Evolutionary conservation across 1,140 invertebrate species (phyloP).

Genomic region (Zaprionus gabonicus): DNA sequence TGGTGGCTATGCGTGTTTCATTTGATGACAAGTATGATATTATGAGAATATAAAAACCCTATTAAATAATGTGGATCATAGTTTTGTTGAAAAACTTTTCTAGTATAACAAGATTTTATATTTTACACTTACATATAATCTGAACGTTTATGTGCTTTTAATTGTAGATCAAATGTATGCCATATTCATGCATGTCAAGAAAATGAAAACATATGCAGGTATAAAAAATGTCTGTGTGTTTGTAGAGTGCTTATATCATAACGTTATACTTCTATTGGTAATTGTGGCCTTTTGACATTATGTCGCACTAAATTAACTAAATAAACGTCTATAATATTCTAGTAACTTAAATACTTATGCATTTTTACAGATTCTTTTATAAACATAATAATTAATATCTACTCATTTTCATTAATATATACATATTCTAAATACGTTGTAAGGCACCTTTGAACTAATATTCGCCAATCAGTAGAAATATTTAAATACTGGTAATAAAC

Average conservation of each 20-base stretch:
- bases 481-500: constrained; percentile 54
- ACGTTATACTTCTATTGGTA: constrained; percentile 7
- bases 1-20: constrained; percentile 7
- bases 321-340: constrained; percentile 16
- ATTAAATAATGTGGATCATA: background rate
- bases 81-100: background rate
- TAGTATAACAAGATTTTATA: background rate
- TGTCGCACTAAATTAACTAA: constrained; percentile 9
- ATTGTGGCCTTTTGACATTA: constrained; percentile 5
- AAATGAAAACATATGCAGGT: background rate
- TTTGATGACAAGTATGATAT: constrained; percentile 7
- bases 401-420: constrained; percentile 39
- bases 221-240: background rate
- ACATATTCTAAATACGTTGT: constrained; percentile 71
- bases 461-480: constrained; percentile 49
- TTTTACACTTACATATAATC: constrained; percentile 15
- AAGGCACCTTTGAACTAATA: constrained; percentile 76
- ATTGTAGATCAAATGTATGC: background rate
- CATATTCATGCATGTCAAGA: background rate
- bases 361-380: constrained; percentile 36
- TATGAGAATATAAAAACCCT: constrained; percentile 4
- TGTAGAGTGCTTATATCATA: constrained; percentile 4
- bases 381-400: constrained; percentile 41
- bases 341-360: constrained; percentile 30
- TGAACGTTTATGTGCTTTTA: constrained; percentile 1